These are phyloP conservation scores for Sialia sialis DNA, from an alignment of 2,113 vertebrate genomes.

Conservation along the genomic window DNA sequence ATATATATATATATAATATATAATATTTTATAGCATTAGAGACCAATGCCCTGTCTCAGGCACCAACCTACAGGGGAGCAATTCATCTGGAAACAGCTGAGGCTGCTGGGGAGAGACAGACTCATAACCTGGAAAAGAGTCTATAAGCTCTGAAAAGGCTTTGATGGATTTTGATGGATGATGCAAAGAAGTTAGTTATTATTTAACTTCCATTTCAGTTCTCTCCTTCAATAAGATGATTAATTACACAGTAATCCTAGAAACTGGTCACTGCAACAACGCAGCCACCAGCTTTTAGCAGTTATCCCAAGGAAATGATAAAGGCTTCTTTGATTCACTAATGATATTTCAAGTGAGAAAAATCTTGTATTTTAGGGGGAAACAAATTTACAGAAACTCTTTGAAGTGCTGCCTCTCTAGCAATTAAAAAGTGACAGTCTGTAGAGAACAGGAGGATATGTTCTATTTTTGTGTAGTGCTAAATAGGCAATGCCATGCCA, in stretches of 20 bases:
- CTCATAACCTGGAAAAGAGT: background rate
- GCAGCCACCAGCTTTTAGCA: background rate
- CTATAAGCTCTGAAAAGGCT: background rate
- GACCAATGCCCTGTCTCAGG: background rate
- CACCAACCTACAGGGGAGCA: background rate
- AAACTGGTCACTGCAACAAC: background rate
- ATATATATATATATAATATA: too few species aligned
- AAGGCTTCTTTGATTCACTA: background rate
- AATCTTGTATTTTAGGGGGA: background rate
- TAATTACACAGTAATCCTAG: background rate
- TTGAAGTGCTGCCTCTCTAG: background rate
- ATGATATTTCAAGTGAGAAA: background rate
- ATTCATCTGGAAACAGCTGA: background rate
- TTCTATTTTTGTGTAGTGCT: background rate
- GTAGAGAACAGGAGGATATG: background rate
- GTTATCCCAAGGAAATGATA: background rate
- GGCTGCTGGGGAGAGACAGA: background rate
- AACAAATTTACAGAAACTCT: background rate
- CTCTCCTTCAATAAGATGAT: background rate
- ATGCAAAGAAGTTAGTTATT: background rate
- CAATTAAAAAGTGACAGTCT: slow-evolving; percentile 48
- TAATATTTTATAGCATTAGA: background rate
- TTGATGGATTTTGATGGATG: background rate
- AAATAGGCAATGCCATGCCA: slow-evolving; percentile 3
- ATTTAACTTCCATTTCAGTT: background rate